Conservation (phyloP, 1,140 invertebrate species). For the Cardiocondyla obscurior region DNA sequence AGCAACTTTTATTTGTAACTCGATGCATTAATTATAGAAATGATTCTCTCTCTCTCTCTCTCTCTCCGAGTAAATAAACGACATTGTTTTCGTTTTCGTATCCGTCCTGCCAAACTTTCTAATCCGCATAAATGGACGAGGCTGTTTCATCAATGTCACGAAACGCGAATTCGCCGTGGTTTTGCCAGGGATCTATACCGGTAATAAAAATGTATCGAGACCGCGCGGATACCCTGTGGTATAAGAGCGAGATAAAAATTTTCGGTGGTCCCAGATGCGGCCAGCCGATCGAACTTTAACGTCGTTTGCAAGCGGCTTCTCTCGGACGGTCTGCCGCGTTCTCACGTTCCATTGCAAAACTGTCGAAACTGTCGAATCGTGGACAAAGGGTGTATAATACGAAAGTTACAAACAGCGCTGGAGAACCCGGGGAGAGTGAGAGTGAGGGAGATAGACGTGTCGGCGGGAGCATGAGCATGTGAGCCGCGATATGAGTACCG, state of each 20-base stretch:
- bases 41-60: background rate
- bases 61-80: background rate
- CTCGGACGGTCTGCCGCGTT: constrained; percentile 69
- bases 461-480: constrained; percentile 43
- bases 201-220: constrained; percentile 43
- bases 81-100: background rate
- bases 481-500: constrained; percentile 76
- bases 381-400: constrained; percentile 81
- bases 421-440: background rate
- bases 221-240: background rate
- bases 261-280: constrained; percentile 66
- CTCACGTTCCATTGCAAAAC: constrained; percentile 77
- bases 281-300: constrained; percentile 77
- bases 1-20: background rate
- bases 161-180: constrained; percentile 6
- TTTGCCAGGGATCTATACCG: background rate
- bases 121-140: constrained; percentile 18
- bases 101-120: background rate
- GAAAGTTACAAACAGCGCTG: constrained; percentile 78
- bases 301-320: constrained; percentile 78
- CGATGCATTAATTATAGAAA: constrained; percentile 24
- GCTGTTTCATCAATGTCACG: constrained; percentile 21
- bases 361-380: constrained; percentile 82
- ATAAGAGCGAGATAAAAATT: constrained; percentile 56
- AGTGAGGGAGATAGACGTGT: constrained; percentile 37